Evolutionary conservation across 2,797 vertebrate species (phyloP), one percentile per base, ranked within the genome.

Genomic region (Gouania willdenowi): DNA sequence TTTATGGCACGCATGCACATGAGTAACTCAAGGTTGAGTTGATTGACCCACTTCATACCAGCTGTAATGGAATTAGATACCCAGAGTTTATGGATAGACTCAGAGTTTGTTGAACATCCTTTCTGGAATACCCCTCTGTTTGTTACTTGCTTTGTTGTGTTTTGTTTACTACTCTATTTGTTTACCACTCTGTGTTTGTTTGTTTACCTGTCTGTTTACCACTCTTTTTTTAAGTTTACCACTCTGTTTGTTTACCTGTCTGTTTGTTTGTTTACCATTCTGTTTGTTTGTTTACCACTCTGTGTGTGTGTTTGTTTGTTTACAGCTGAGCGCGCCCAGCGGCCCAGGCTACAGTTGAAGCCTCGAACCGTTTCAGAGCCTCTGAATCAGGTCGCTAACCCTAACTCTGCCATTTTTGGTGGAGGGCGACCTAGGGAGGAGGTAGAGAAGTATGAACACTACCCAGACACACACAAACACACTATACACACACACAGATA

Each of bases 361-460:
- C 95, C 95, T 27, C 92, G 95, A 51, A 99, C 96, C 29, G 94
- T 98, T 26, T 90, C 82, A 1, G 95, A 88, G 4, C 96, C 96
- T 32, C 92, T 98, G 71, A 98, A 98, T 78, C 96, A 98, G 90
- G 96, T 98, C 82, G 96, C 96, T 91, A 98, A 98, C 79, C 96
- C 96, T 3, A 91, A 98, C 79, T 98, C 96, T 2, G 95, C 95
- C 32, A 98, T 98, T 88, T 98, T 98, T 1, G 96, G 96, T 25
- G 96, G 96, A 67, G 95, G 95, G 72, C 92, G 93, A 80, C 96
- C 95, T 26, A 89, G 96, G 78, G 94, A 97, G 89, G 94, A 97
- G 91, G 88, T 91, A n/a, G n/a, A n/a, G n/a, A n/a, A n/a, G n/a
- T n/a, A n/a, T n/a, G n/a, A n/a, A n/a, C n/a, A n/a, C n/a, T n/a